Evolutionary conservation across 2,797 vertebrate species (phyloP).

Genomic region (Podarcis siculus): DNA sequence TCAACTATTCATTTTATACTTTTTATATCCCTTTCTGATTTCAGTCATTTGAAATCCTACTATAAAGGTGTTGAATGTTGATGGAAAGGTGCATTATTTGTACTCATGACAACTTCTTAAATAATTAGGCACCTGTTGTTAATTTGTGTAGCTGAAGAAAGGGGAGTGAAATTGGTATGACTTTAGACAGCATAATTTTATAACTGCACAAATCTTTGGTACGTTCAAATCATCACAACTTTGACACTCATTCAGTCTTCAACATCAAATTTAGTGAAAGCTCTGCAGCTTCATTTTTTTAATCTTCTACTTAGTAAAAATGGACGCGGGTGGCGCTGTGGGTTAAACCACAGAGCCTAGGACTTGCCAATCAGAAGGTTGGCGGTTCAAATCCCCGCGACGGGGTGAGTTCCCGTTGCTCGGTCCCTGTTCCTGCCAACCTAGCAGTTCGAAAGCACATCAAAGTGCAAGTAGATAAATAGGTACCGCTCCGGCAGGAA

Average conservation of each 20-base stretch:
- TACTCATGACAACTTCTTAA: not conserved
- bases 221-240: not conserved
- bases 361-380: too few species aligned
- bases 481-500: too few species aligned
- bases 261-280: not conserved
- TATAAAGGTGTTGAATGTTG: not conserved
- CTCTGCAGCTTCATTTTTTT: not conserved
- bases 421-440: too few species aligned
- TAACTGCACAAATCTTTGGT: not conserved
- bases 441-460: too few species aligned
- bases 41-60: not conserved
- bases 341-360: too few species aligned
- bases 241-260: not conserved
- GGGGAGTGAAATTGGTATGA: not conserved
- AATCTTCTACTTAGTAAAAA: not conserved
- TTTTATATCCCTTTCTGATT: not conserved
- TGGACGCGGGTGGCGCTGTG: too few species aligned
- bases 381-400: too few species aligned
- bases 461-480: too few species aligned
- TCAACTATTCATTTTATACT: not conserved
- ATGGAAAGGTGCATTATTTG: not conserved
- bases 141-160: not conserved
- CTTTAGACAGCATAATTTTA: not conserved
- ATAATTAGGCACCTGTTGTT: not conserved
- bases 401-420: too few species aligned